These are phyloP conservation scores for Trinorchestia longiramus DNA, from an alignment of 1,140 invertebrate species.

Conservation along the genomic window DNA sequence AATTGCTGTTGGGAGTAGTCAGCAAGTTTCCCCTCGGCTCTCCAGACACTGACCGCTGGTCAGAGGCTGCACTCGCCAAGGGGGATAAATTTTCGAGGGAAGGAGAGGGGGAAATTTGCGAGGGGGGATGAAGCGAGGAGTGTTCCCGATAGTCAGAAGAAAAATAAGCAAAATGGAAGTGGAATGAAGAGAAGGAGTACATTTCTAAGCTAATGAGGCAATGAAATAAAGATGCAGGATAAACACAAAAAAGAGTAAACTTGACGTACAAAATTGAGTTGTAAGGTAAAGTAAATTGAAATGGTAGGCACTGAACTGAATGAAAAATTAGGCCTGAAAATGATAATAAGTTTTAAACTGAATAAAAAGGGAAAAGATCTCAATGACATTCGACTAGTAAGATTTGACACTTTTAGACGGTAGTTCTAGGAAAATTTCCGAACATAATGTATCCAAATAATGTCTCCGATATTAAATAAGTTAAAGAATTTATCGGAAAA, in stretches of 20 bases:
- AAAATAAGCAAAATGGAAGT: not conserved
- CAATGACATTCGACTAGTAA: too few species aligned
- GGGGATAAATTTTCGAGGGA: not conserved
- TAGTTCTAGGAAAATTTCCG: too few species aligned
- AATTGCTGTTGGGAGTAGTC: slow-evolving; percentile 52
- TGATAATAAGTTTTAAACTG: not conserved
- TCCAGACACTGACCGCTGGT: slow-evolving; percentile 24
- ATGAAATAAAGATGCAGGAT: not conserved
- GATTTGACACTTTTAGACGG: too few species aligned
- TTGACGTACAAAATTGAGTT: not conserved
- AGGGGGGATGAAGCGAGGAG: not conserved
- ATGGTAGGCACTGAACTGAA: not conserved
- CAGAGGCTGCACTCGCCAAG: not conserved
- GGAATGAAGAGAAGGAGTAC: not conserved
- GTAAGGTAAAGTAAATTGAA: not conserved
- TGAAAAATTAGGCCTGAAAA: not conserved
- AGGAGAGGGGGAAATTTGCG: not conserved
- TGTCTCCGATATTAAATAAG: too few species aligned
- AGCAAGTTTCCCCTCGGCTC: slow-evolving; percentile 47
- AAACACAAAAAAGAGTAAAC: not conserved
- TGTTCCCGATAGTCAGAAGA: not conserved
- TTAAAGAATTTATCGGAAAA: too few species aligned
- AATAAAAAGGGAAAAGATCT: too few species aligned
- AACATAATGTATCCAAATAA: too few species aligned
- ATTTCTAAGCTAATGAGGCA: not conserved